Evolutionary conservation across 2,113 vertebrate genomes (phyloP), one percentile per base, ranked within the genome.

Genomic region (Aspidoscelis tigris): DNA sequence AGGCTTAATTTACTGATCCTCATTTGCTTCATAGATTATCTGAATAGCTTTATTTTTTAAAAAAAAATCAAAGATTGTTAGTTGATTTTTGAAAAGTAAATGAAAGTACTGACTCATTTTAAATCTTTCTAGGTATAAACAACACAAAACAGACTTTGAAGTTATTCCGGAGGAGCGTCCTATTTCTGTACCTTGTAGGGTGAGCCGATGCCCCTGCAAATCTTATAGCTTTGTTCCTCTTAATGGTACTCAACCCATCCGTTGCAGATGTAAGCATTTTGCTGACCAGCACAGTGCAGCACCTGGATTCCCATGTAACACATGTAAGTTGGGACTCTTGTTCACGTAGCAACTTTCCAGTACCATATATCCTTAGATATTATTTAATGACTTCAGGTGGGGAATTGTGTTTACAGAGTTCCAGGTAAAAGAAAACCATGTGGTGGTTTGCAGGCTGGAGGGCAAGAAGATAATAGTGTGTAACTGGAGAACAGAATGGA

Each of bases 241-340:
- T 9, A 96, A 92, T 2, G 97, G 98, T 26, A 80, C 94, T 0
- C 97, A 94, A 76, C 96, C 96, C 24, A 82, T 97, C 68, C 97
- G 97, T 64, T 99, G 98, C 91, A 88, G 95, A 55, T 99, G 98
- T 93, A 99, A 98, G 55, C 98, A 99, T 93, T 93, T 96, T 33
- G 84, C 96, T 0, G 93, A 95, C 0, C 96, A 98, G 78, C 98
- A 99, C 94, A 97, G 93, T 7, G 92, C 96, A 14, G 92, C 89
- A 0, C 80, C 88, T 1, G 95, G 92, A 1, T 95, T 95, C 44
- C 3, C 82, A 0, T 99, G 98, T 85, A 95, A 85, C 64, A 95
- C 95, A 1, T 99, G 98, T 99, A 87, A 97, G 98, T 95, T 21
- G 18, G 22, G 24, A 11, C 4, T 78, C 58, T 73, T 50, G 10